phyloP scores from a whole-genome alignment of 2,888 invertebrate species.

The Leptopilina myrica region DNA sequence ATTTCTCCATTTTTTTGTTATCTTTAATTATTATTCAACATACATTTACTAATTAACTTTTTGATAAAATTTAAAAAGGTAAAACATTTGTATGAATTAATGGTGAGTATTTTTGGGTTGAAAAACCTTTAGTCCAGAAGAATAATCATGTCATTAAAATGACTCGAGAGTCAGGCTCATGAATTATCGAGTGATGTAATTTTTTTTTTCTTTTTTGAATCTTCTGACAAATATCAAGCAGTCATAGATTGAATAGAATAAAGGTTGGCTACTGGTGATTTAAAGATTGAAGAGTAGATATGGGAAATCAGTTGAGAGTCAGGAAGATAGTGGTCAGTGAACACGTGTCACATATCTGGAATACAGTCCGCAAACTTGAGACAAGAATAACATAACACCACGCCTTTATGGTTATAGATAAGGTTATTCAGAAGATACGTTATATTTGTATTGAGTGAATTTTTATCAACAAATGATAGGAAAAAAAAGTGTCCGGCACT shows the following conservation, averaged over 20 bases:
- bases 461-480: slow-evolving; percentile 65
- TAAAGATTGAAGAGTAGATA: slow-evolving; percentile 23
- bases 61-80: slow-evolving; percentile 5
- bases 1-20: neutral
- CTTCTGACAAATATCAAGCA: neutral
- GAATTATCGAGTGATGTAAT: neutral
- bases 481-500: slow-evolving; percentile 59
- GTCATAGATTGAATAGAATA: neutral
- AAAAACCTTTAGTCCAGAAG: too few relatives aligned
- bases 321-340: slow-evolving; percentile 24
- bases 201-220: slow-evolving; percentile 7
- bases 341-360: slow-evolving; percentile 31
- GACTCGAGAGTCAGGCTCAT: too few relatives aligned
- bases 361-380: neutral
- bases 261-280: slow-evolving; percentile 17
- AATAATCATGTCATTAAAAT: slow-evolving; percentile 1
- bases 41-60: slow-evolving; percentile 2
- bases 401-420: slow-evolving; percentile 56
- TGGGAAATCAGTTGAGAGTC: neutral
- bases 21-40: slow-evolving; percentile 12
- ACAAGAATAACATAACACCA: slow-evolving; percentile 46
- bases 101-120: neutral
- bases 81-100: neutral
- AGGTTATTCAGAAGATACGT: slow-evolving; percentile 51
- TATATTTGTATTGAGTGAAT: slow-evolving; percentile 59